phyloP scores from a whole-genome alignment of 2,113 vertebrate genomes.

The Oreocharis arfaki region DNA sequence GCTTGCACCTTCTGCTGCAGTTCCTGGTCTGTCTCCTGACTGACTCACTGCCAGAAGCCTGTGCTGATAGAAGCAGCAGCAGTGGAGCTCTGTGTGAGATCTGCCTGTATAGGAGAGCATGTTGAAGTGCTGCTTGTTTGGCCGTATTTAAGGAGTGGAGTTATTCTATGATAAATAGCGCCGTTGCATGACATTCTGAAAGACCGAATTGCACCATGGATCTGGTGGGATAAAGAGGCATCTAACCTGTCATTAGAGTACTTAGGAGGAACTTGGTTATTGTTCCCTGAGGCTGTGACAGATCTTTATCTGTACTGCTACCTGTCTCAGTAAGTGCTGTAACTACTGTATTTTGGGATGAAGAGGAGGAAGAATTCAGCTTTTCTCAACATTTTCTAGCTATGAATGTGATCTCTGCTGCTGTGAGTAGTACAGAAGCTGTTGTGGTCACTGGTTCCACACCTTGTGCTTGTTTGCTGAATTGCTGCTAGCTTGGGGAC shows the following conservation, averaged over 20 bases:
- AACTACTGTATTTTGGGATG: background rate
- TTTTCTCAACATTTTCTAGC: background rate
- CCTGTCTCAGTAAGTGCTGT: background rate
- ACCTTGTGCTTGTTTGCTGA: background rate
- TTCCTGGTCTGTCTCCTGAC: background rate
- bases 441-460: background rate
- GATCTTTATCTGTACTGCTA: background rate
- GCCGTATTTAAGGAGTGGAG: background rate
- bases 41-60: background rate
- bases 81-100: background rate
- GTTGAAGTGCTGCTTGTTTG: background rate
- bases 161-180: background rate
- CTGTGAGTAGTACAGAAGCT: background rate
- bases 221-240: background rate
- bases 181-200: background rate
- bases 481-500: background rate
- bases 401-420: background rate
- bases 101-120: background rate
- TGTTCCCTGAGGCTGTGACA: background rate
- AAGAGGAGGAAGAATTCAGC: background rate
- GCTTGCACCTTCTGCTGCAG: background rate
- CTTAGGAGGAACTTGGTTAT: background rate
- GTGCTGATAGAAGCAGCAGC: background rate
- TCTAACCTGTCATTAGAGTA: background rate
- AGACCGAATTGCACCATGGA: background rate